phyloP scores from a whole-genome alignment of 2,113 vertebrate species.

The Typhlomys cinereus region DNA sequence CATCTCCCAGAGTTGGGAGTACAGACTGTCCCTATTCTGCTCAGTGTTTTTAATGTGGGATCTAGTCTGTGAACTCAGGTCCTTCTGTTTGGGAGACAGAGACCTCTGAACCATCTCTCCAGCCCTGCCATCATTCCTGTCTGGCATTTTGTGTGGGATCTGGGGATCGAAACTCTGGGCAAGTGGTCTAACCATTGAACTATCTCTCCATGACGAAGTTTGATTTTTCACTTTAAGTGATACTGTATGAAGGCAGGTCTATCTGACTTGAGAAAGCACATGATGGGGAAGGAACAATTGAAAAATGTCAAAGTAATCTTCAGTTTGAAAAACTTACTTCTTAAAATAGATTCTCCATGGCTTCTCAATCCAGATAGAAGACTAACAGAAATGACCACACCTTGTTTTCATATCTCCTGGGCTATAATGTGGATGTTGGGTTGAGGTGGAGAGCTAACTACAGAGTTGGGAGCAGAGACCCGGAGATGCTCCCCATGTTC shows the following conservation, averaged over 20 bases:
- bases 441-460: fast-evolving
- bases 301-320: neutral
- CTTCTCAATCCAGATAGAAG: neutral
- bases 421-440: fast-evolving
- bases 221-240: neutral
- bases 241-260: neutral
- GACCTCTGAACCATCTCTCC: too few species aligned
- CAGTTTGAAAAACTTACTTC: neutral
- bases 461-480: neutral
- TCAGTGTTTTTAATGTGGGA: too few species aligned
- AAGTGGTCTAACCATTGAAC: too few species aligned
- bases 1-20: too few species aligned
- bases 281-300: neutral
- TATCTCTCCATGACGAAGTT: too few species aligned
- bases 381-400: fast-evolving
- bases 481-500: fast-evolving
- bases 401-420: fast-evolving
- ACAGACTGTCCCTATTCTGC: too few species aligned
- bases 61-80: too few species aligned
- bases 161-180: too few species aligned
- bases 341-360: neutral
- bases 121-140: too few species aligned
- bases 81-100: too few species aligned
- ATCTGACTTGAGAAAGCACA: neutral
- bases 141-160: too few species aligned